Evolutionary conservation across 2,113 vertebrate species (phyloP).

Genomic region (Ciconia stormi): DNA sequence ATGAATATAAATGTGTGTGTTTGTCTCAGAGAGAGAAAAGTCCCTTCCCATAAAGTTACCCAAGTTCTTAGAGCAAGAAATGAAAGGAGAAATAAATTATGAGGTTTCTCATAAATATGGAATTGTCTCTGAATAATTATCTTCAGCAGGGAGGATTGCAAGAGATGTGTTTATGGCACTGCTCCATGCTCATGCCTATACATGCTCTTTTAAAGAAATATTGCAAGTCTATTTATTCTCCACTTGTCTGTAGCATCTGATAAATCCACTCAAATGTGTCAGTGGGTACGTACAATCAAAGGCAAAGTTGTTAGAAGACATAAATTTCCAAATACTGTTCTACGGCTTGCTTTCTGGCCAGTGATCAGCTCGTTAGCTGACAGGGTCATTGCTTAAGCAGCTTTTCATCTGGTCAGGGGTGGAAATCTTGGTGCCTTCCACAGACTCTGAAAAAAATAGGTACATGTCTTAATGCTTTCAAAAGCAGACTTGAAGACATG

Average conservation of each 20-base stretch:
- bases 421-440: not conserved
- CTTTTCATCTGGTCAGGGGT: not conserved
- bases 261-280: not conserved
- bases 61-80: not conserved
- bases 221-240: not conserved
- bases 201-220: not conserved
- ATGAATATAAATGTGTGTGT: fast-evolving
- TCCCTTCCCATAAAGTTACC: not conserved
- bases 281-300: not conserved
- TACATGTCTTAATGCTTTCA: not conserved
- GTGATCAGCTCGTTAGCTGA: not conserved
- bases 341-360: not conserved
- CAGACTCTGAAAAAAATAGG: fast-evolving
- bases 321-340: not conserved
- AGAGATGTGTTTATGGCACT: not conserved
- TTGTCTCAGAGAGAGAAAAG: not conserved
- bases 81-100: not conserved
- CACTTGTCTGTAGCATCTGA: not conserved
- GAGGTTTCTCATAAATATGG: not conserved
- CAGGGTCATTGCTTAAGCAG: not conserved
- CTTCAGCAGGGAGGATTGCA: not conserved
- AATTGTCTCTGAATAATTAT: not conserved
- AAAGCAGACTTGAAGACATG: not conserved
- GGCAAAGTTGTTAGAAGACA: not conserved
- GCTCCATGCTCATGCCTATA: not conserved